Base-by-base conservation (phyloP, 2,113 vertebrate species). In the Myotis yumanensis region DNA sequence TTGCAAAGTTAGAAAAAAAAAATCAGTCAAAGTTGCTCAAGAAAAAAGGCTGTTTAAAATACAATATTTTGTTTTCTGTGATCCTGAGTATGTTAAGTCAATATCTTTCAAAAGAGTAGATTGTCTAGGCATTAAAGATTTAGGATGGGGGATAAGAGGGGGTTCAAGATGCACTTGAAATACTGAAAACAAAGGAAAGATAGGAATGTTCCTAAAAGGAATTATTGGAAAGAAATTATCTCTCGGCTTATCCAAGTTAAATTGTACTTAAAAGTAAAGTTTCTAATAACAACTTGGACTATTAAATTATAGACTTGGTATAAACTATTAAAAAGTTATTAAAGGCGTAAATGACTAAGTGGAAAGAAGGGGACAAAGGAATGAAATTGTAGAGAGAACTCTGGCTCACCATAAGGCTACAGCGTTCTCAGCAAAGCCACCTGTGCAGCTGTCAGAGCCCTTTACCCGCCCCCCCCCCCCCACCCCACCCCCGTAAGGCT, bases 1-100 rank as follows among this genome's bases (percentile, higher is more conserved):
- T 97, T 98, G 94, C 97, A 85, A 97, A 98, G 96, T 97, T 97
- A 95, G 97, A 97, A 95, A 35, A 30, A n/a, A 86, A 86, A 37
- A 83, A 57, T 68, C 68, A 93, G 3, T 95, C 93, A 82, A 96
- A 68, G 77, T 96, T 97, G 95, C 90, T 98, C 91, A 94, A 97
- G 86, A 66, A 72, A 79, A 82, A 89, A 90, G 72, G 15, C 92
- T 91, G 46, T 4, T 89, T 82, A 40, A 89, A 89, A 89, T 75
- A 52, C 22, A 92, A 2, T 59, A 40, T 51, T 90, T 89, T 90
- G n/a, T 84, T 87, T 71, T 82, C 59, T 87, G 32, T 72, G 62
- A 72, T 48, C 35, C 32, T 62, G 15, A 88, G 30, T 77, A 90
- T 25, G 23, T 85, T 88, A 86, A 85, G 35, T 91, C 28, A 46